Percentiles rank a stretch among this genome's conserved stretches.
Conservation (phyloP, 2,888 invertebrate species). For the Morpho helenor region DNA sequence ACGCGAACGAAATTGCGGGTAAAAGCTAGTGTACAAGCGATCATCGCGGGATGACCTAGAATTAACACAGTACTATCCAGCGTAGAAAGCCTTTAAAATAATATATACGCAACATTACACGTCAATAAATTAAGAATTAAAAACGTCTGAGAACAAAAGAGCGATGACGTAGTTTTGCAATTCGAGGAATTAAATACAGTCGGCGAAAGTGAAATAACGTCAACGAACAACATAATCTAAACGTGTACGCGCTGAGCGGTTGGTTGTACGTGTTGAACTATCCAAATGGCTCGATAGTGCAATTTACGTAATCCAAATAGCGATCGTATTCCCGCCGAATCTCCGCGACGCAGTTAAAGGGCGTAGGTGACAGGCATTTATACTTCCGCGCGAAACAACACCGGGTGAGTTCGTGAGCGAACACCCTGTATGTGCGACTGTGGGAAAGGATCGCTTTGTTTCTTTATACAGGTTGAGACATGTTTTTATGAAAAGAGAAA, state of each 20-base stretch:
- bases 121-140: no score
- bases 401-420: conserved; percentile 72
- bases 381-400: conserved; percentile 69
- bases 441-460: conserved; percentile 68
- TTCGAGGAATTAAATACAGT: background rate
- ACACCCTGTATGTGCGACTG: conserved; percentile 72
- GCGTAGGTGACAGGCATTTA: conserved; percentile 72
- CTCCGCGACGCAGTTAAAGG: conserved; percentile 60
- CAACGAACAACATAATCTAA: conserved; percentile 8
- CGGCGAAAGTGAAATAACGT: background rate
- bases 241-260: conserved; percentile 8
- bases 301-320: conserved; percentile 34
- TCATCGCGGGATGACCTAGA: no score
- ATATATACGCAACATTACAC: no score
- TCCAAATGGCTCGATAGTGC: conserved; percentile 26
- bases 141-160: no score
- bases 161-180: no score
- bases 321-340: conserved; percentile 36
- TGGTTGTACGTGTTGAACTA: conserved; percentile 22
- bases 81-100: no score
- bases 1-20: no score
- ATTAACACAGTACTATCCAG: no score
- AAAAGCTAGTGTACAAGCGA: no score
- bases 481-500: no score
- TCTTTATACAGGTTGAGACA: conserved; percentile 45